Base-by-base conservation (phyloP, 2,888 invertebrate species). In the Liodrosophila aerea region DNA sequence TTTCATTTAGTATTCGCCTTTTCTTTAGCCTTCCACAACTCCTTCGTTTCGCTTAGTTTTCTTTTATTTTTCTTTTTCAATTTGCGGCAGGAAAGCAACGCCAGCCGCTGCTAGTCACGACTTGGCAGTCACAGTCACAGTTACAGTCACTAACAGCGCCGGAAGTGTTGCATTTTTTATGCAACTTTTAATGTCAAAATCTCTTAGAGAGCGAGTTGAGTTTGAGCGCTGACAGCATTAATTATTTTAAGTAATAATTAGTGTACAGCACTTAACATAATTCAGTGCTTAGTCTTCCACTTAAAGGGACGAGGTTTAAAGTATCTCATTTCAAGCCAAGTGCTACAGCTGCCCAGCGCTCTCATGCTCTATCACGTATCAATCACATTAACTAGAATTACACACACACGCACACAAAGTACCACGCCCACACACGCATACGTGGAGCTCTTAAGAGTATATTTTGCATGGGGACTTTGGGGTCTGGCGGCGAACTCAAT, bases 101-200 rank as follows among this genome's bases (percentile, higher is more conserved):
- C 22, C 22, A 22, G 22, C 5, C 22, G 22, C n/a, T 13, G 8
- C 16, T 12, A 37, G 16, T 37, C 16, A 9, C 15, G 9, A 15
- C 13, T 15, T 0, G 13, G 45, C 53, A 45, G 57, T 40, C 43
- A 27, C 18, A 44, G 50, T 50, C 61, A 61, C 52, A 46, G 44
- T 41, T 46, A 66, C 44, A 51, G 45, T 40, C 30, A 49, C 22
- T 49, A 59, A 59, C 43, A 46, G 16, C 36, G 54, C 53, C 76
- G 76, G 69, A 83, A 73, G 81, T 73, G 67, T 73, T 73, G 74
- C 69, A 64, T 73, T 76, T 73, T 73, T 61, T 57, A 54, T 41
- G 59, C 60, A 81, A 76, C 58, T 76, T 60, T 52, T 31, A 46
- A 57, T 44, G 37, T 46, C 46, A 33, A 5, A 12, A 12, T 50